Conservation (phyloP, 2,113 vertebrate species). For the Ramphastos sulfuratus region DNA sequence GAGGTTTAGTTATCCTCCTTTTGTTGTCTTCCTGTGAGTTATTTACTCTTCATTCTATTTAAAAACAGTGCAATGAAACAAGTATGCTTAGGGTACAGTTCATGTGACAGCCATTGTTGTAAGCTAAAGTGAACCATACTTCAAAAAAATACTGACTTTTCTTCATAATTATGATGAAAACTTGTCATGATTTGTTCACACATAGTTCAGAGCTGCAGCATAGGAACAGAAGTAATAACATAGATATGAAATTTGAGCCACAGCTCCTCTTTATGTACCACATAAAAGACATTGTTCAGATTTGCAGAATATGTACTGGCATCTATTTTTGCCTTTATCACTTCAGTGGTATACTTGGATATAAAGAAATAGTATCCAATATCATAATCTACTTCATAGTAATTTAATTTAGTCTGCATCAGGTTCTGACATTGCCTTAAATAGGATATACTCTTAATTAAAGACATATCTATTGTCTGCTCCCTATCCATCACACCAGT, state of each 20-base stretch:
- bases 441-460: neutral
- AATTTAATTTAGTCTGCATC: neutral
- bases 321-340: neutral
- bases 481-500: neutral
- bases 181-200: neutral
- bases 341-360: neutral
- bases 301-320: neutral
- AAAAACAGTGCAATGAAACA: neutral
- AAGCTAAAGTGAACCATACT: neutral
- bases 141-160: neutral
- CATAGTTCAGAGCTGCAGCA: neutral
- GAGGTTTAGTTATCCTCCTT: neutral
- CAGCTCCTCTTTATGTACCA: neutral
- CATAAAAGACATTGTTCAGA: neutral
- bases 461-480: neutral
- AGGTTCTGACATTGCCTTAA: neutral
- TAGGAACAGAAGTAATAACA: neutral
- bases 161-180: neutral
- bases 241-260: neutral
- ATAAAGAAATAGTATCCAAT: neutral
- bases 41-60: neutral
- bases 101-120: neutral
- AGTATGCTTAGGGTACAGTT: neutral
- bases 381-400: neutral
- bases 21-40: neutral